Conservation (phyloP, 2,888 invertebrate genomes). For the Trichopria drosophilae region DNA sequence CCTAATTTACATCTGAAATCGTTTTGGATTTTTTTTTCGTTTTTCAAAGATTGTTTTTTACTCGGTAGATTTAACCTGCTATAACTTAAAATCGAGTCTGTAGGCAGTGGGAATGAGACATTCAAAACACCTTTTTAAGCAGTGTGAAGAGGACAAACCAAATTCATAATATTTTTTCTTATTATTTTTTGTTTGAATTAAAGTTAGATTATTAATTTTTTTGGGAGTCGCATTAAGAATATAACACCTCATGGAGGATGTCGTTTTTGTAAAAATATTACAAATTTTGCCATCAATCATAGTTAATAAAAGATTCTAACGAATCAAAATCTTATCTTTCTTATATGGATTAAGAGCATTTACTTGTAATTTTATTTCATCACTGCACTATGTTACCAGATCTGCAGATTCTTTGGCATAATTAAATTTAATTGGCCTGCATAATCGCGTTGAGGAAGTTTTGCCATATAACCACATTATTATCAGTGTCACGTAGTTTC, state of each 20-base stretch:
- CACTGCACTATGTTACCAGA: too few relatives aligned
- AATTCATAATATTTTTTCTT: background rate
- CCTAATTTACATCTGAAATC: background rate
- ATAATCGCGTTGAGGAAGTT: background rate
- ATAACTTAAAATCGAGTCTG: background rate
- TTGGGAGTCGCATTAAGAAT: too few relatives aligned
- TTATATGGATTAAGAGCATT: too few relatives aligned
- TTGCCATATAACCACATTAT: background rate
- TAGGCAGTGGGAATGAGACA: too few relatives aligned
- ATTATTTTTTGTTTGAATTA: too few relatives aligned
- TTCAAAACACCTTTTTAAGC: background rate
- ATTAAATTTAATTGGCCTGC: background rate
- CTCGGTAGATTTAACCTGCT: background rate
- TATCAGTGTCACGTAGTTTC: too few relatives aligned
- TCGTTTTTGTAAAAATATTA: background rate
- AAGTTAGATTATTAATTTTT: too few relatives aligned
- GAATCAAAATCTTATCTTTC: too few relatives aligned
- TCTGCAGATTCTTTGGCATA: too few relatives aligned
- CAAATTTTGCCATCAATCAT: constrained; percentile 6
- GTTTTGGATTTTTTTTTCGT: too few relatives aligned
- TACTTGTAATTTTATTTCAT: too few relatives aligned
- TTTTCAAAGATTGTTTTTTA: background rate
- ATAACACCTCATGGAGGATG: background rate
- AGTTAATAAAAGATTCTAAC: too few relatives aligned
- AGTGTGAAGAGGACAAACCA: background rate